Base-by-base conservation (phyloP, 2,113 vertebrate species). In the Cryptomyrus ogoouensis region DNA sequence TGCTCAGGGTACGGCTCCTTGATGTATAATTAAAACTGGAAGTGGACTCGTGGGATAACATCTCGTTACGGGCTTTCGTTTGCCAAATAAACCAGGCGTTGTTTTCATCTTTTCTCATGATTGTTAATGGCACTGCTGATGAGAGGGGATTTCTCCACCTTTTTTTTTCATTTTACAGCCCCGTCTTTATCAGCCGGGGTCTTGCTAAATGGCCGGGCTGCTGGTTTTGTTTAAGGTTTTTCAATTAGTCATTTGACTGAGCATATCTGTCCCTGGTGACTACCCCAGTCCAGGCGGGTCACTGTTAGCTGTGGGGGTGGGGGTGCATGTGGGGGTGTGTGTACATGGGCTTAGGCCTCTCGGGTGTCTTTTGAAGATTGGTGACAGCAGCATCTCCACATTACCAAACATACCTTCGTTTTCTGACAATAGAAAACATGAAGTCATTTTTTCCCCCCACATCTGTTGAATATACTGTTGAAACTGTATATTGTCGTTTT, bases 1-100 rank as follows among this genome's bases (percentile, higher is more conserved):
- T 98, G 97, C 97, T 96, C 96, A 96, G 96, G 95, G 94, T 96
- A 95, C 93, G 95, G 94, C 97, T 98, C 97, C 98, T 99, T 99
- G 98, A 99, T 99, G 98, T 99, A 99, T 99, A 99, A 99, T 99
- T 99, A 99, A 99, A 99, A 98, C 97, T 98, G 97, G 97, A 99
- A 99, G 99, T 98, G 97, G 97, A 97, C 98, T 98, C 98, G 94
- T 93, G 98, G 98, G 98, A 99, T 95, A 92, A 96, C 97, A 97
- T 98, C 97, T 98, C 97, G 97, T 98, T 99, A 98, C 97, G 96
- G 96, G 98, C 98, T 98, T 99, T 99, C 98, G 98, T 99, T 99
- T 99, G 98, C 97, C 97, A 98, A 98, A 98, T 99, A 99, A 99
- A 98, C 98, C 98, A 96, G 97, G 97, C 97, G 97, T 98, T 99